Conservation (phyloP, 2,888 invertebrate species). For the Venusia cambrica region DNA sequence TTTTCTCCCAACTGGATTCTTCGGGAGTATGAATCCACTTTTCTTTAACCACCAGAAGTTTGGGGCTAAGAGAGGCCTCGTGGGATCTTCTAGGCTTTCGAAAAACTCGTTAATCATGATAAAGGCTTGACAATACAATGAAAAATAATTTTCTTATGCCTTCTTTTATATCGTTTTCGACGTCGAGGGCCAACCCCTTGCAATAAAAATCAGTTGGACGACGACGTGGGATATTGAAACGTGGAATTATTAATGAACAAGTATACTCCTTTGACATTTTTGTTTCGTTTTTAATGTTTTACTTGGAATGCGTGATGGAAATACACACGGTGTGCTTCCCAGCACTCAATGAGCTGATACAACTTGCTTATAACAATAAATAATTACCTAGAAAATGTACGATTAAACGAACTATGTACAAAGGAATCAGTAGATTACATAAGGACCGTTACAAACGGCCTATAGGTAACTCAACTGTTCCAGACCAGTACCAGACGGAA, state of each 20-base stretch:
- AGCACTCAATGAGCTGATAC: too few relatives aligned
- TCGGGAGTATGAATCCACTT: constrained; percentile 52
- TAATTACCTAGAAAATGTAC: too few relatives aligned
- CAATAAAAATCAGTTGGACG: constrained; percentile 7
- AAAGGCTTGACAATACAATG: constrained; percentile 18
- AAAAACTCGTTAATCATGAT: constrained; percentile 33
- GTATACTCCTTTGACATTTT: constrained; percentile 6
- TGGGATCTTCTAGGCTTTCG: constrained; percentile 46
- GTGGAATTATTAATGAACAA: constrained; percentile 15
- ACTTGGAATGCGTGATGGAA: too few relatives aligned
- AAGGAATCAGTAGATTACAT: too few relatives aligned
- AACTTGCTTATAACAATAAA: too few relatives aligned
- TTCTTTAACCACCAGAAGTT: constrained; percentile 57
- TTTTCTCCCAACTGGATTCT: constrained; percentile 36
- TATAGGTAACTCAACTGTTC: too few relatives aligned
- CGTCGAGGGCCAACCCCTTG: constrained; percentile 16
- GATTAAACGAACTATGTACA: too few relatives aligned
- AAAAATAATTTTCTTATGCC: constrained; percentile 16
- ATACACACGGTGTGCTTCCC: too few relatives aligned
- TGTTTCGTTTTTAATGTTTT: constrained; percentile 3
- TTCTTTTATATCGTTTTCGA: constrained; percentile 12
- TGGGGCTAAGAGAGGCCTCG: constrained; percentile 54
- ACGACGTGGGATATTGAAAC: constrained; percentile 6
- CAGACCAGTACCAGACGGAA: too few relatives aligned
- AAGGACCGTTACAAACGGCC: too few relatives aligned